These are phyloP conservation scores for Oxyruncus cristatus DNA, from an alignment of 2,113 vertebrate species.

Conservation along the genomic window DNA sequence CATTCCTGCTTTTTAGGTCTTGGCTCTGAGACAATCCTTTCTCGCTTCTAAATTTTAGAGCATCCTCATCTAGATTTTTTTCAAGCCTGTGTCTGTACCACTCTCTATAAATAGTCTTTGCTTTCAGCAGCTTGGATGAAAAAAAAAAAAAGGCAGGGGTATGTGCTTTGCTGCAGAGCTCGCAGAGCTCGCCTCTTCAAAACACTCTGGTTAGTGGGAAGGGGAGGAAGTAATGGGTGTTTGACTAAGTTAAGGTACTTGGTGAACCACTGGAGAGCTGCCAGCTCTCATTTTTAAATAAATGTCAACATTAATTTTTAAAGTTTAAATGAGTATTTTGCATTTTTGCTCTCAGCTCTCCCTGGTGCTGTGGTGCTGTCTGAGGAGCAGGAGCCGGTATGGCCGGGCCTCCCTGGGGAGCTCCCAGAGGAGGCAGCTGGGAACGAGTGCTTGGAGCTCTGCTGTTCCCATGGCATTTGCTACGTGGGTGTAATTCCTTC, in stretches of 20 bases:
- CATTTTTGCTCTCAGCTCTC: constrained; percentile 17
- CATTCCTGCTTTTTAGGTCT: background rate
- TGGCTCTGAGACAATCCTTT: background rate
- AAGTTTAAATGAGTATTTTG: constrained; percentile 46
- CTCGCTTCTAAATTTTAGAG: background rate
- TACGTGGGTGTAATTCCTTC: constrained; percentile 58
- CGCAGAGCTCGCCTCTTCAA: constrained; percentile 38
- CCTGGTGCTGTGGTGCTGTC: background rate
- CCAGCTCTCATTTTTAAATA: constrained; percentile 59
- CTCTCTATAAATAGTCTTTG: constrained; percentile 49
- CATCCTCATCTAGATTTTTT: constrained; percentile 14
- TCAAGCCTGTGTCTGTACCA: background rate
- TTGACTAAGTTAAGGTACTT: constrained; percentile 47
- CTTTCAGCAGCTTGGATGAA: background rate
- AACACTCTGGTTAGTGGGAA: constrained; percentile 30
- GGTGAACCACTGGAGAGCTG: constrained; percentile 30
- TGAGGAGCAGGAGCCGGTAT: background rate
- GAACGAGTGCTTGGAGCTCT: background rate
- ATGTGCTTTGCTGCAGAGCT: background rate
- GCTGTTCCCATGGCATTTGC: constrained; percentile 22
- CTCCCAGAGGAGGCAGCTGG: constrained; percentile 17
- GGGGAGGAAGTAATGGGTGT: constrained; percentile 57
- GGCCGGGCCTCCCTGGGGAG: background rate
- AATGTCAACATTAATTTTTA: constrained; percentile 65
- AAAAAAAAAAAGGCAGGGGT: background rate